Conservation (phyloP, 2,113 vertebrate genomes). For the Falcunculus frontatus region DNA sequence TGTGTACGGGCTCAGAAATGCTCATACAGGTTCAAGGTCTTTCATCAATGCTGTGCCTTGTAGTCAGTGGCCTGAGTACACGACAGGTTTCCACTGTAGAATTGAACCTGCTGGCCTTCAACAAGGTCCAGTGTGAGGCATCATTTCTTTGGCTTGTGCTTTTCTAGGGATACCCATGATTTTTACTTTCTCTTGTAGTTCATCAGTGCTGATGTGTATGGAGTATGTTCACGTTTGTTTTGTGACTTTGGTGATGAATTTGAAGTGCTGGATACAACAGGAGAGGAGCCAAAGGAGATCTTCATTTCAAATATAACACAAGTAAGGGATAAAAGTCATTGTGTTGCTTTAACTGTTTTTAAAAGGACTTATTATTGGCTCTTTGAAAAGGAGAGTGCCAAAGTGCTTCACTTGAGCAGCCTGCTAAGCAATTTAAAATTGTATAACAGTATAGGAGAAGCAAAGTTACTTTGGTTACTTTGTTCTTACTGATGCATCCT, state of each 20-base stretch:
- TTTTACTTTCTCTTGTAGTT: slow-evolving; percentile 76
- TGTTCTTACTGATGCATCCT: not conserved
- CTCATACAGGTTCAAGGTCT: not conserved
- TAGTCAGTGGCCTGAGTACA: not conserved
- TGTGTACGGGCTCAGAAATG: not conserved
- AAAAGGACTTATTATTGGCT: not conserved
- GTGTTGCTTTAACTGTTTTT: not conserved
- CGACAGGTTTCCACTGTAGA: not conserved
- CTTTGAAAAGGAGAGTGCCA: not conserved
- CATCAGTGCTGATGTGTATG: slow-evolving; percentile 87
- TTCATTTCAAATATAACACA: slow-evolving; percentile 95
- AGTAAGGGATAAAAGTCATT: slow-evolving; percentile 65
- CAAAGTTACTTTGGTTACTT: not conserved
- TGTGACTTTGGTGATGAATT: slow-evolving; percentile 96
- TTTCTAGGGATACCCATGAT: not conserved
- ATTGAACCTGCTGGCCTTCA: not conserved
- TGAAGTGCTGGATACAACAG: slow-evolving; percentile 92
- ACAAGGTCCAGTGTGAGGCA: not conserved
- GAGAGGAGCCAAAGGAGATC: slow-evolving; percentile 94
- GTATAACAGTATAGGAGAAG: too few species aligned
- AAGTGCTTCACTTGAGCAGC: not conserved
- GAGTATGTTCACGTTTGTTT: slow-evolving; percentile 91
- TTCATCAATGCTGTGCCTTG: not conserved
- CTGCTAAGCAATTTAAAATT: not conserved
- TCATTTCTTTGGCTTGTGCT: not conserved